These are phyloP conservation scores for Poecilia picta DNA, from an alignment of 2,797 vertebrate species.

Conservation along the genomic window DNA sequence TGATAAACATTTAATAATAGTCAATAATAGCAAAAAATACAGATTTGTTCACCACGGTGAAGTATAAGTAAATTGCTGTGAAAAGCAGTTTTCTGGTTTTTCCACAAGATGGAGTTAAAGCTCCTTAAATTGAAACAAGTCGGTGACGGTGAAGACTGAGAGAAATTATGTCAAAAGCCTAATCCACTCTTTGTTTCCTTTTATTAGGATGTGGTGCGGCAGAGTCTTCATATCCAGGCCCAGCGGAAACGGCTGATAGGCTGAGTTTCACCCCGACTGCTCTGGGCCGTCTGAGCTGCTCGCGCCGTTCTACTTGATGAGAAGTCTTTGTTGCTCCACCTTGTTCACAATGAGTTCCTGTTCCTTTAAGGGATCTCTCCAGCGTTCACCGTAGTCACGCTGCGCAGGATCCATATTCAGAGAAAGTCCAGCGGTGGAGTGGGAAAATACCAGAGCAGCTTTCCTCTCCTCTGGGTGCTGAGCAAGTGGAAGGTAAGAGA, in stretches of 20 bases:
- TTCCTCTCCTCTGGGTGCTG: constrained; percentile 47
- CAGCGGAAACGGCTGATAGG: neutral
- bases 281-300: neutral
- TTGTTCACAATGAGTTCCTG: constrained; percentile 58
- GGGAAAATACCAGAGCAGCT: constrained; percentile 65
- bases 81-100: constrained; percentile 11
- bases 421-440: constrained; percentile 67
- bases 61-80: neutral
- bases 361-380: constrained; percentile 74
- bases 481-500: constrained; percentile 60
- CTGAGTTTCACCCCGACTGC: neutral
- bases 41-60: neutral
- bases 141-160: constrained; percentile 6
- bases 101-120: constrained; percentile 69
- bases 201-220: neutral
- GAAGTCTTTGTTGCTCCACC: constrained; percentile 61
- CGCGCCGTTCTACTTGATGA: neutral
- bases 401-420: constrained; percentile 69
- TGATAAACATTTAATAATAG: too few species aligned
- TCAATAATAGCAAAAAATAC: too few species aligned
- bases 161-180: constrained; percentile 17
- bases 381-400: constrained; percentile 55
- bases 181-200: constrained; percentile 30
- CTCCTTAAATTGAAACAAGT: constrained; percentile 32
- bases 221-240: neutral